Evolutionary conservation across 2,113 vertebrate genomes (phyloP), one percentile per base, ranked within the genome.

Genomic region (Misgurnus mizolepis): DNA sequence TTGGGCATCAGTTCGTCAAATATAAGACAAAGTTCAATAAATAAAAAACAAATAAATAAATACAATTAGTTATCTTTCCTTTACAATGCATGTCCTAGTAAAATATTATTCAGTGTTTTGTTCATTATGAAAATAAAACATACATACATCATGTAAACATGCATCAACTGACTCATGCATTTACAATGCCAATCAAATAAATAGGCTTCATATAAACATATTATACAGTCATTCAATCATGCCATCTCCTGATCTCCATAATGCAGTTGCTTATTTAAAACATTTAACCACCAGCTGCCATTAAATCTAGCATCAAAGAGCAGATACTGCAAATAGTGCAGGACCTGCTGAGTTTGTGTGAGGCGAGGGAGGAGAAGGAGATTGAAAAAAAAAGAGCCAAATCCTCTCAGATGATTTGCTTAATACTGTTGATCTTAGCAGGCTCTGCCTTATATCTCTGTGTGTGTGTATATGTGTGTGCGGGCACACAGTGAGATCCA

Each of bases 381-480:
- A 53, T 49, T 15, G 34, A 71, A 40, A 58, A 0, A 58, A 58
- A n/a, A 15, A 56, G 15, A 41, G 53, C 53, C 69, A 73, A 73
- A 61, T 45, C 55, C 27, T 61, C 71, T 60, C n/a, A 18, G 55
- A 45, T 73, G 39, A 45, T 73, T 10, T 8, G 17, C n/a, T 73
- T 15, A 60, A 73, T 61, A 45, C 55, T 45, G n/a, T 61, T 61
- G 71, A 73, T 73, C 55, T 73, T 55, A 61, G 71, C 55, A 45
- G 71, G 53, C 9, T 72, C 49, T 55, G 49, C 49, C 22, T 40
- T 5, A 22, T 18, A 56, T 18, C 1, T 39, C 5, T 56, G 34
- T 41, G n/a, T 14, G 18, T 58, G 22, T 40, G 50, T 56, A 3
- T 56, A 15, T 41, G n/a, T 14, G 18, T 58, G 22, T 40, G 50